Conservation (phyloP, 23 tunicate species). For the Ascidia mentula region DNA sequence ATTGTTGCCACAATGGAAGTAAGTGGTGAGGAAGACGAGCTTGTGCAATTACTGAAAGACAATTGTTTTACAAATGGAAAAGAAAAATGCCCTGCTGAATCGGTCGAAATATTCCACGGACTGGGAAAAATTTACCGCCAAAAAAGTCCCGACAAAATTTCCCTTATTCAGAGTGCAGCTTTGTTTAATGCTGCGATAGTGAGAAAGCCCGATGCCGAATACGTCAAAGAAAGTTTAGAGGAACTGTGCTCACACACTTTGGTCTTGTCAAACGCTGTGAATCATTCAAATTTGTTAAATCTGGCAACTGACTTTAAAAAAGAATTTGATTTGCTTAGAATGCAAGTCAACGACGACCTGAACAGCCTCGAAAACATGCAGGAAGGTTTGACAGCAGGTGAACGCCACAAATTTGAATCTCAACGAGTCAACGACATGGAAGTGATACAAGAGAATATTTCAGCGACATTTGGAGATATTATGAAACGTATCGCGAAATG, state of each 20-base stretch:
- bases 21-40: neutral
- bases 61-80: slow-evolving; percentile 6
- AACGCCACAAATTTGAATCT: neutral
- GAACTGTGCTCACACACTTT: neutral
- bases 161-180: neutral
- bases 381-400: too few relatives aligned
- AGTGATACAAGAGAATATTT: neutral
- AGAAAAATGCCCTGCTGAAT: neutral
- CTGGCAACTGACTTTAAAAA: neutral
- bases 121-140: neutral
- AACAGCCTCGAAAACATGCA: neutral
- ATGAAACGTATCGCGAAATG: slow-evolving; percentile 20
- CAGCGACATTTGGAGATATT: neutral
- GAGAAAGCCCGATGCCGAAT: neutral
- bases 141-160: slow-evolving; percentile 1
- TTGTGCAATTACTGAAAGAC: slow-evolving; percentile 1
- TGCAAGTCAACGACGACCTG: neutral
- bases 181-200: neutral
- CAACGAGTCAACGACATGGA: neutral
- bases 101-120: neutral
- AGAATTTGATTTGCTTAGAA: neutral
- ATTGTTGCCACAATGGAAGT: too few relatives aligned
- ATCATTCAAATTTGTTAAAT: neutral
- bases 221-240: neutral
- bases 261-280: neutral